Evolutionary conservation across 1,140 invertebrate genomes (phyloP).

Genomic region (Macrobrachium nipponense): DNA sequence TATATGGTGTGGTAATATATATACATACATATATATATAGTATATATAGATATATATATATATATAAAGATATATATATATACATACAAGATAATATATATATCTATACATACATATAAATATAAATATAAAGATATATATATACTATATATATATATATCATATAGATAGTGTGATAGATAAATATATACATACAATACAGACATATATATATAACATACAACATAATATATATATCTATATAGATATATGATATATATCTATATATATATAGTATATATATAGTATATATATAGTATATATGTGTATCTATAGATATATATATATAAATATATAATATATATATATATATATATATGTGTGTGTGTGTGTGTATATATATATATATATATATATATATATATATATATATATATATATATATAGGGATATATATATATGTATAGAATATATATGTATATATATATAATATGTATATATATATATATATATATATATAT

Average conservation of each 20-base stretch:
- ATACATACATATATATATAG: no score
- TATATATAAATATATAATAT: constrained; percentile 13
- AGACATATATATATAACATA: constrained; percentile 5
- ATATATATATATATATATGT: constrained; percentile 6
- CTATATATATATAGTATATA: neutral
- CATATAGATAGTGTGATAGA: neutral
- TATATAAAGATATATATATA: neutral
- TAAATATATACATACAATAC: constrained; percentile 1
- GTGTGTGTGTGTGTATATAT: neutral
- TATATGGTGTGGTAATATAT: no score
- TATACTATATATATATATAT: neutral
- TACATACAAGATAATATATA: no score
- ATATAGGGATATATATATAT: neutral
- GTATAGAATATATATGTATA: neutral
- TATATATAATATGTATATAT: neutral
- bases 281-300: constrained; percentile 17
- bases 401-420: constrained; percentile 17
- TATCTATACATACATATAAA: neutral
- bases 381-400: neutral
- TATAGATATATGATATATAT: neutral
- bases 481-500: neutral
- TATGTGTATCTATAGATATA: neutral
- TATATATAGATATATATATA: constrained; percentile 9
- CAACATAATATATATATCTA: neutral
- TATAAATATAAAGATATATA: neutral